Base-by-base conservation (phyloP, 2,113 vertebrate genomes). In the Laticauda colubrina region DNA sequence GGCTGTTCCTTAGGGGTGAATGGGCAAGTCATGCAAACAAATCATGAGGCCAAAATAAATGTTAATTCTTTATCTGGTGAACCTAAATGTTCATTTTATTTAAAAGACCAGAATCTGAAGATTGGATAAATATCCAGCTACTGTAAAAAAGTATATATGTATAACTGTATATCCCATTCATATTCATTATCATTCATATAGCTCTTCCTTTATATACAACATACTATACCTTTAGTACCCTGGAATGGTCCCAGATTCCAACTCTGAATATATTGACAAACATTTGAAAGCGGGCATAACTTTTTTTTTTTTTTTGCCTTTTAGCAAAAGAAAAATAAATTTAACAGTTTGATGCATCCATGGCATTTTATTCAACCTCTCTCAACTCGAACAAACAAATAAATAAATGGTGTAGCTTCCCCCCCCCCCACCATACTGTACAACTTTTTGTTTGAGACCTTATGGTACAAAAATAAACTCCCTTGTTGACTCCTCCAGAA, bases 351-450 rank as follows among this genome's bases (percentile, higher is more conserved):
- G n/a, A 34, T 81, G n/a, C 20, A 39, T 8, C 34, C 18, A 39
- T 39, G n/a, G 69, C 18, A 81, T 81, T 34, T 39, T 39, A 69
- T 69, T 69, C 64, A 69, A 34, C n/a, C 12, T 34, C 29, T 34
- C 29, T 12, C 64, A 69, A 34, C 29, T 34, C 34, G 14, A 18
- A 34, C 14, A 18, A 69, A 34, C 1, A 34, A 34, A 69, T 34
- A 69, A 64, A 69, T 69, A 39, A 75, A 39, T 81, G 69, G 39
- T 81, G 34, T 81, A 15, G 34, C 69, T 81, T 39, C 1, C 15
- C 15, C 5, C 4, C 15, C 14, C 2, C 5, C 2, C 34, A 1
- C 7, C 48, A 0, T 4, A n/a, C 8, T 51, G 8, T 12, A n/a
- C 29, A 69, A 2, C 15, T 81, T 81, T 39, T 81, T 39, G 15